phyloP scores from a whole-genome alignment of 2,797 vertebrate species.

The Gymnoscopelus microlampas region DNA sequence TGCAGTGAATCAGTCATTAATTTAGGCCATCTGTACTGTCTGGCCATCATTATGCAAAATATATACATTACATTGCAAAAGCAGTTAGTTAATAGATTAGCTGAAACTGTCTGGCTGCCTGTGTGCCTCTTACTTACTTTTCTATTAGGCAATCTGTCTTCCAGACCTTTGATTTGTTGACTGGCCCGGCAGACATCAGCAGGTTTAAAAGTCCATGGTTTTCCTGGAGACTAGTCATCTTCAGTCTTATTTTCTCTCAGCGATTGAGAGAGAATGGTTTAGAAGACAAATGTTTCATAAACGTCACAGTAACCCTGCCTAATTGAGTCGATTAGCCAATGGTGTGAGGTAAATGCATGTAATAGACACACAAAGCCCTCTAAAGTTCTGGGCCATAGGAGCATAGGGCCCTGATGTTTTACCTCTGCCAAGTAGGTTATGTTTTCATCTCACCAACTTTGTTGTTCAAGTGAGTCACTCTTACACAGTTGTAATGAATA shows the following conservation, averaged over 20 bases:
- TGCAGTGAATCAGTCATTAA: too few relatives aligned
- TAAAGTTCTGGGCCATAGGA: not conserved
- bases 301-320: conserved; percentile 19
- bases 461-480: too few relatives aligned
- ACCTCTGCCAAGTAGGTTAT: too few relatives aligned
- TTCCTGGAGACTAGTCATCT: too few relatives aligned
- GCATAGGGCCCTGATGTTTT: not conserved
- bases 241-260: too few relatives aligned
- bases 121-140: not conserved
- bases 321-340: conserved; percentile 18
- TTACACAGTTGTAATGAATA: too few relatives aligned
- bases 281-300: conserved; percentile 37
- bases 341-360: conserved; percentile 4
- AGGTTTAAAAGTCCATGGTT: not conserved
- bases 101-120: conserved; percentile 10
- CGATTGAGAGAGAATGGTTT: conserved; percentile 38
- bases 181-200: too few relatives aligned
- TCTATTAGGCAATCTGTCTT: not conserved
- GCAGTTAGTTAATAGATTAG: too few relatives aligned
- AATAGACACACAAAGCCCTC: not conserved
- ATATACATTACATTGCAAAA: not conserved
- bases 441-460: too few relatives aligned
- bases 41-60: not conserved
- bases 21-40: not conserved
- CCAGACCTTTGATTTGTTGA: too few relatives aligned